These are phyloP conservation scores for Chirona hameri DNA, from an alignment of 2,888 invertebrate genomes.

Conservation along the genomic window DNA sequence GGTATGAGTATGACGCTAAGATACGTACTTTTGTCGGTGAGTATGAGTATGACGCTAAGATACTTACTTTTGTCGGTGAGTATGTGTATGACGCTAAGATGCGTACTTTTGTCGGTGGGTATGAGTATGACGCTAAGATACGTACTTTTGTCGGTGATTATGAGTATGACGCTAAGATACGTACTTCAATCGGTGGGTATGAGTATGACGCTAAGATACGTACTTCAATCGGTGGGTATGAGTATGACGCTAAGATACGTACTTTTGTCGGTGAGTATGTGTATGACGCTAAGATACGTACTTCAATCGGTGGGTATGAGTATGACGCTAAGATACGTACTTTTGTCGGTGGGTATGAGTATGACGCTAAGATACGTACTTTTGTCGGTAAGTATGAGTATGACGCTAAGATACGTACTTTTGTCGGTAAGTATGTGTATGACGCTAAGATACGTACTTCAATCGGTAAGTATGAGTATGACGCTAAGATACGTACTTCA, in stretches of 20 bases:
- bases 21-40: neutral
- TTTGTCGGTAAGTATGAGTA: conserved; percentile 92
- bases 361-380: conserved; percentile 31
- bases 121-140: neutral
- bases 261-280: neutral
- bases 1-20: conserved; percentile 93
- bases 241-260: conserved; percentile 81
- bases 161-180: conserved; percentile 86
- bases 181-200: neutral
- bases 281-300: conserved; percentile 5
- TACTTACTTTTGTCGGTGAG: conserved; percentile 71
- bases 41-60: neutral
- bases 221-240: conserved; percentile 79
- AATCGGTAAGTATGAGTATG: conserved; percentile 93
- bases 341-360: neutral
- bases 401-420: conserved; percentile 62
- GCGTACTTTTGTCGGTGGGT: neutral
- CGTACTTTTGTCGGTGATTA: conserved; percentile 76
- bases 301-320: conserved; percentile 88
- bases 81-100: conserved; percentile 92
- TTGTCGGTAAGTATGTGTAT: neutral
- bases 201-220: neutral
- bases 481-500: conserved; percentile 58
- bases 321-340: conserved; percentile 68
- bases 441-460: conserved; percentile 44